phyloP scores from a whole-genome alignment of 2,888 invertebrate species.

The Dione vanillae region DNA sequence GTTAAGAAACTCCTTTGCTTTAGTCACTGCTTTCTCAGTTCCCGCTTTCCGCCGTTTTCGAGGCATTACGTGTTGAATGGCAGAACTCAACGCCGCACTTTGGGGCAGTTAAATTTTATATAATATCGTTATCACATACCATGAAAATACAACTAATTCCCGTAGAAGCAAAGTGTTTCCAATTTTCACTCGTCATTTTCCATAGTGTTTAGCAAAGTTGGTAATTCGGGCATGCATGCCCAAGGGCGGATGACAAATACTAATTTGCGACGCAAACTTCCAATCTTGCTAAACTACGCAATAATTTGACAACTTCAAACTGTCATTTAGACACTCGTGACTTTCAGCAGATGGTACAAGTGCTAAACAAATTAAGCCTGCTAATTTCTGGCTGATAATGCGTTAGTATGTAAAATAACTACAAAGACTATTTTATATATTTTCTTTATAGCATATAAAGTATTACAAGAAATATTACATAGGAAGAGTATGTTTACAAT shows the following conservation, averaged over 20 bases:
- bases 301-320: conserved; percentile 80
- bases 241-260: conserved; percentile 49
- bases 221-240: conserved; percentile 37
- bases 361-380: conserved; percentile 63
- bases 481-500: too few species aligned
- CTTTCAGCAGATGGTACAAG: conserved; percentile 72
- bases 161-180: conserved; percentile 36
- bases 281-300: conserved; percentile 64
- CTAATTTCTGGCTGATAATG: not conserved
- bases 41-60: too few species aligned
- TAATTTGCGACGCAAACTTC: conserved; percentile 52
- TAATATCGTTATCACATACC: not conserved
- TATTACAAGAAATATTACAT: too few species aligned
- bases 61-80: too few species aligned
- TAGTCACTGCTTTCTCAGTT: too few species aligned
- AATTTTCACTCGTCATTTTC: conserved; percentile 35
- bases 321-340: conserved; percentile 72
- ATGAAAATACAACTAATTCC: conserved; percentile 8
- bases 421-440: not conserved
- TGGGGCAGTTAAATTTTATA: too few species aligned
- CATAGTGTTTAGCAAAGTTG: conserved; percentile 41
- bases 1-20: too few species aligned
- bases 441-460: too few species aligned
- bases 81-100: too few species aligned
- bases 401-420: not conserved